Evolutionary conservation across 1,140 invertebrate genomes (phyloP).

Genomic region (Macrobrachium nipponense): DNA sequence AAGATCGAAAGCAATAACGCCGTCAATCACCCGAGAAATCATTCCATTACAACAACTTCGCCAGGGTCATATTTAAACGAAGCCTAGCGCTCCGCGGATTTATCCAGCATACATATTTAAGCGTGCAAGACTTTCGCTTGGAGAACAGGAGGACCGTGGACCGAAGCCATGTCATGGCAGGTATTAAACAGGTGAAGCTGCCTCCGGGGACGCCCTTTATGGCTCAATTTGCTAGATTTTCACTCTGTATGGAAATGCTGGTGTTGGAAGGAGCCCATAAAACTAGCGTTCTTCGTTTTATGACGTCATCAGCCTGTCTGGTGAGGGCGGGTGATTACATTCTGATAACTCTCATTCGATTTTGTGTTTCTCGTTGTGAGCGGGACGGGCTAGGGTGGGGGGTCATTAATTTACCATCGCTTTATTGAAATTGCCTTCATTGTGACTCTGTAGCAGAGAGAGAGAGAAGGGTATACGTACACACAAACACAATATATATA

Average conservation of each 20-base stretch:
- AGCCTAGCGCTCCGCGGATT: too few relatives aligned
- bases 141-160: not conserved
- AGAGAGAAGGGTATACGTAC: too few relatives aligned
- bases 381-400: not conserved
- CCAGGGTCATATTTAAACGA: too few relatives aligned
- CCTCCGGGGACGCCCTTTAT: constrained; percentile 3
- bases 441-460: too few relatives aligned
- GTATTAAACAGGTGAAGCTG: constrained; percentile 13
- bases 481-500: too few relatives aligned
- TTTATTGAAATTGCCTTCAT: too few relatives aligned
- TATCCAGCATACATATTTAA: too few relatives aligned
- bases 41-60: too few relatives aligned
- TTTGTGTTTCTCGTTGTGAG: too few relatives aligned
- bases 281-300: constrained; percentile 4
- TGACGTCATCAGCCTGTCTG: not conserved
- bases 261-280: constrained; percentile 13
- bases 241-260: constrained; percentile 24
- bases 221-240: constrained; percentile 21
- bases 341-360: not conserved
- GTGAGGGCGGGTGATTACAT: not conserved
- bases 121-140: not conserved
- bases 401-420: not conserved
- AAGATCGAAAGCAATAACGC: too few relatives aligned
- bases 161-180: not conserved
- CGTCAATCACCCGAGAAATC: too few relatives aligned